Base-by-base conservation (phyloP, 64 coral and sea anemone genomes). In the Anthopleura sola region DNA sequence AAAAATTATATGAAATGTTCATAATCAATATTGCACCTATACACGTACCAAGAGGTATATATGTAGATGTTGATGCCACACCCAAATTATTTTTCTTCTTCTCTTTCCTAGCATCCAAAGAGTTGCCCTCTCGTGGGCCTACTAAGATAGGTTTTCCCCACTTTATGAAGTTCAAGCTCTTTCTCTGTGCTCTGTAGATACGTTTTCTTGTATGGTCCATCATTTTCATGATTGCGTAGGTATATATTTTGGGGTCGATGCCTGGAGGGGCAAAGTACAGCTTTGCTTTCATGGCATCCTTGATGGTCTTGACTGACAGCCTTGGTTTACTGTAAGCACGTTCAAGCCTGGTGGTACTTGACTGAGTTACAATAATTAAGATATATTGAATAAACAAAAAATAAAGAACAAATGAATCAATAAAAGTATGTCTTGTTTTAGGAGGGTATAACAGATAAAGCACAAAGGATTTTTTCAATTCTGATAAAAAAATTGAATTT, bases 281-380 rank as follows among this genome's bases (percentile, higher is more conserved):
- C 15, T 78, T 60, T 29, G 90, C 90, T n/a, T 78, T 92, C 68
- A 87, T 87, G 2, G 90, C 90, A 19, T 92, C 90, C 38, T 83
- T 82, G 19, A 86, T 80, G 24, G 76, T 87, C 4, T 51, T 69
- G 71, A 86, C 79, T 13, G 69, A 60, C 38, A 60, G 78, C 33
- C 26, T 78, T 18, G 57, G 53, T 66, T 83, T 87, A 44, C 82
- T 92, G 85, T 92, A 92, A 38, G 29, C 29, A 2, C 89, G 84
- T 47, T 85, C 89, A 48, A 91, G 78, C 24, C 38, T 81, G 26
- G 49, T 81, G 19, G 19, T 81, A 17, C 24, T 3, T 16, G 49
- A 13, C 78, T 81, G 40, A 44, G 49, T 26, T 13, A 21, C 3
- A 36, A 24, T 16, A 71, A 15, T 71, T 11, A 71, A 71, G 14